A percentile compares a stretch with the other conserved stretches of the same genome.
These are phyloP conservation scores for Psephotus haematonotus DNA, from an alignment of 2,113 vertebrate genomes.

Conservation along the genomic window DNA sequence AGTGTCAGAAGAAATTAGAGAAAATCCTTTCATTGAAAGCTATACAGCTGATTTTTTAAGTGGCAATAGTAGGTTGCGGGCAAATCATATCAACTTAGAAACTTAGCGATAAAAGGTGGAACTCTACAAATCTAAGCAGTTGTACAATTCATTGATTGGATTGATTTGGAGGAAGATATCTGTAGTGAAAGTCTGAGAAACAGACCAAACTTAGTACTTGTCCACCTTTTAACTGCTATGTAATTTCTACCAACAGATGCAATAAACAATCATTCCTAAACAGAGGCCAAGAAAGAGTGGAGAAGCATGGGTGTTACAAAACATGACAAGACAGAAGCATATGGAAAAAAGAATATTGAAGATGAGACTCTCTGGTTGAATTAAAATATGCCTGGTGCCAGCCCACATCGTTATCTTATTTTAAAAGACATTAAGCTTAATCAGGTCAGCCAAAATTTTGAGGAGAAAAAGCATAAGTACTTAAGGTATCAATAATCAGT, in stretches of 20 bases:
- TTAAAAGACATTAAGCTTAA: neutral
- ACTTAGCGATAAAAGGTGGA: neutral
- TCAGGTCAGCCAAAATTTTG: neutral
- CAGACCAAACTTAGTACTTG: neutral
- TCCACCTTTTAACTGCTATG: neutral
- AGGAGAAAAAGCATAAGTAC: neutral
- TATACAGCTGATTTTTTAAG: neutral
- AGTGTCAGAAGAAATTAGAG: slow-evolving; percentile 63
- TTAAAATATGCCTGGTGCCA: neutral
- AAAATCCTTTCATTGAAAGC: neutral
- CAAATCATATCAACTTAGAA: neutral
- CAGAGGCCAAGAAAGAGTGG: neutral
- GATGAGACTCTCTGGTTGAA: neutral
- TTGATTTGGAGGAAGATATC: neutral
- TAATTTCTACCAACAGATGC: neutral
- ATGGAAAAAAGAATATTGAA: neutral
- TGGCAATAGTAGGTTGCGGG: neutral
- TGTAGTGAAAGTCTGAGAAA: neutral
- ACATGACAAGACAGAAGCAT: neutral
- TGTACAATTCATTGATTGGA: neutral
- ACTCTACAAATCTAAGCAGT: neutral
- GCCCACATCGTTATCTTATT: neutral
- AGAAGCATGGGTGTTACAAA: neutral
- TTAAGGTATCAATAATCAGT: neutral
- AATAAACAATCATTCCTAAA: neutral